Percentiles rank a stretch among this genome's conserved stretches.
These are phyloP conservation scores for Charina bottae DNA, from an alignment of 2,113 vertebrate genomes.

Conservation along the genomic window DNA sequence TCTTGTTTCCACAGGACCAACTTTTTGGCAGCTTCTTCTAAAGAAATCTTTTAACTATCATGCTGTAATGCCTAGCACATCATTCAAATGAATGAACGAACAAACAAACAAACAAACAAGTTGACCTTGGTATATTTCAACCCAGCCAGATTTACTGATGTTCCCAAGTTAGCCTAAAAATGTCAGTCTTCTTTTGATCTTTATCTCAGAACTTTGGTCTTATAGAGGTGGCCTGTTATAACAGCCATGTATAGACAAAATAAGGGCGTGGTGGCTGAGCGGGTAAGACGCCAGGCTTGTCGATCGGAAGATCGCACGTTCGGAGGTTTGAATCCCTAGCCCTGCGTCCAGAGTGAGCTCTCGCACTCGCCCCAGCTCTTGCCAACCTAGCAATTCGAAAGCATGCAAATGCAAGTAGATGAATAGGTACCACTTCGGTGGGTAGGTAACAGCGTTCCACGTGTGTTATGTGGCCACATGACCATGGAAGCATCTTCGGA, in stretches of 20 bases:
- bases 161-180: neutral
- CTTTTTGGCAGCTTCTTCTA: constrained; percentile 9
- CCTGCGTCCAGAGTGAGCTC: too few relatives aligned
- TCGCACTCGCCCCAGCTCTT: too few relatives aligned
- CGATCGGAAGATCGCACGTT: too few relatives aligned
- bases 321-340: too few relatives aligned
- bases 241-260: neutral
- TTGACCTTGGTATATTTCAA: neutral
- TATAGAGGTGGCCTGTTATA: neutral
- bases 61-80: constrained; percentile 6
- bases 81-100: constrained; percentile 21
- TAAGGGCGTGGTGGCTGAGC: too few relatives aligned
- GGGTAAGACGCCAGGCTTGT: too few relatives aligned
- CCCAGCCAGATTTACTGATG: neutral
- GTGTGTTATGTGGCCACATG: too few relatives aligned
- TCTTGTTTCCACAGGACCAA: constrained; percentile 14
- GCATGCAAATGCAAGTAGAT: too few relatives aligned
- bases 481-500: too few relatives aligned
- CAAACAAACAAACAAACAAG: neutral
- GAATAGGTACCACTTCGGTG: too few relatives aligned
- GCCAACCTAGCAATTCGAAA: too few relatives aligned
- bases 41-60: neutral
- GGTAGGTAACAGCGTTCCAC: too few relatives aligned
- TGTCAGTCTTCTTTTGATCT: neutral
- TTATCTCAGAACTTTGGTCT: neutral